Evolutionary conservation across 2,797 vertebrate genomes (phyloP).

Genomic region (Distichodus sexfasciatus): DNA sequence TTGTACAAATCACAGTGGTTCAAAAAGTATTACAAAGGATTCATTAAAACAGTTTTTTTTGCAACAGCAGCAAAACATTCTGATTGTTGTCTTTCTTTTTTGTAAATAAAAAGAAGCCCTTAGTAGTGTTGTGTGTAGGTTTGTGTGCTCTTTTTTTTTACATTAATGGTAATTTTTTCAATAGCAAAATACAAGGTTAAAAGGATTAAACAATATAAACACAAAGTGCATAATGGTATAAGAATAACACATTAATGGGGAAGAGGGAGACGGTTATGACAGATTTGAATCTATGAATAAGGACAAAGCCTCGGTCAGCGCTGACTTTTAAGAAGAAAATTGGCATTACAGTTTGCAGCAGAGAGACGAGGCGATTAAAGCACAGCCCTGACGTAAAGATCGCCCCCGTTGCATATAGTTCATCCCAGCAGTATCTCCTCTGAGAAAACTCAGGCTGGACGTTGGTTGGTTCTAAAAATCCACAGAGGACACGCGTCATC

Average conservation of each 20-base stretch:
- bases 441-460: neutral
- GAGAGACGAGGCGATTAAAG: slow-evolving; percentile 19
- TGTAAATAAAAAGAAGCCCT: slow-evolving; percentile 75
- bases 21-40: slow-evolving; percentile 79
- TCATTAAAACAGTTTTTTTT: slow-evolving; percentile 67
- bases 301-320: neutral
- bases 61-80: slow-evolving; percentile 79
- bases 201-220: slow-evolving; percentile 32
- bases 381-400: neutral
- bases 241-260: slow-evolving; percentile 33
- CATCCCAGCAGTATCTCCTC: slow-evolving; percentile 8
- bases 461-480: slow-evolving; percentile 3
- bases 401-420: slow-evolving; percentile 35
- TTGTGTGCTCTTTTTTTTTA: slow-evolving; percentile 40
- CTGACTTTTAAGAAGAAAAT: neutral
- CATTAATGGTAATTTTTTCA: slow-evolving; percentile 45
- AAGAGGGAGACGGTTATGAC: slow-evolving; percentile 32
- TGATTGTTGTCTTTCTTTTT: slow-evolving; percentile 69
- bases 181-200: slow-evolving; percentile 20
- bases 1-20: slow-evolving; percentile 84
- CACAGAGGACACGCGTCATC: too few relatives aligned
- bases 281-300: neutral
- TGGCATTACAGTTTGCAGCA: slow-evolving; percentile 14
- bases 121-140: slow-evolving; percentile 59
- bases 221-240: slow-evolving; percentile 48